A percentile compares a stretch with the other conserved stretches of the same genome.
Evolutionary conservation across 1,140 invertebrate genomes (phyloP).

Genomic region (Dendroctonus valens): DNA sequence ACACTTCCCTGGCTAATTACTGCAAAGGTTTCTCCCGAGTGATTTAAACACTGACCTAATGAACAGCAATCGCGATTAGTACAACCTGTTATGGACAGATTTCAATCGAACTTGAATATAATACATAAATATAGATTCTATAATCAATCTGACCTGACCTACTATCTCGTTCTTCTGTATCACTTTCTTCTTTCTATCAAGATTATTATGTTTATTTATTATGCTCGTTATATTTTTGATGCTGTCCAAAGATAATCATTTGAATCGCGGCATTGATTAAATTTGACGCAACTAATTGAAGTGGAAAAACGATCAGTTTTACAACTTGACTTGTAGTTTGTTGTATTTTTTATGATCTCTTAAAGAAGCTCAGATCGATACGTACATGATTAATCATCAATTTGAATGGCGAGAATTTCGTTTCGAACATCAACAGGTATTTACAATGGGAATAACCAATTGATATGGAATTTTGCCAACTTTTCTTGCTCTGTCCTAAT

Average conservation of each 20-base stretch:
- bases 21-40: slow-evolving; percentile 1
- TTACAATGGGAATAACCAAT: too few species aligned
- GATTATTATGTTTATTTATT: slow-evolving; percentile 11
- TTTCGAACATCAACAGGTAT: too few species aligned
- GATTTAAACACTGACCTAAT: slow-evolving; percentile 4
- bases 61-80: not conserved
- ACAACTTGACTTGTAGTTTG: too few species aligned
- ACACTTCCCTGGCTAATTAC: not conserved
- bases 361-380: too few species aligned
- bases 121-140: slow-evolving; percentile 19
- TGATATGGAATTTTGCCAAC: too few species aligned
- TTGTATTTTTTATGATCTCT: too few species aligned
- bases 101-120: slow-evolving; percentile 16
- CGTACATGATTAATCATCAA: too few species aligned
- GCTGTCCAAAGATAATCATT: slow-evolving; percentile 8
- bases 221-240: slow-evolving; percentile 7
- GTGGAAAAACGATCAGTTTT: not conserved
- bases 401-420: too few species aligned
- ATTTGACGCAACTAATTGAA: slow-evolving; percentile 12
- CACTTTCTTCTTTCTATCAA: slow-evolving; percentile 20
- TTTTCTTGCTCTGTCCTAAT: too few species aligned
- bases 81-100: slow-evolving; percentile 14
- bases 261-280: slow-evolving; percentile 8
- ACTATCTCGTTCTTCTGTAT: slow-evolving; percentile 15
- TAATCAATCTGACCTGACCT: slow-evolving; percentile 24